Percentiles rank a stretch among this genome's conserved stretches.
Evolutionary conservation across 2,888 invertebrate species (phyloP).

Genomic region (Beris morrisii): DNA sequence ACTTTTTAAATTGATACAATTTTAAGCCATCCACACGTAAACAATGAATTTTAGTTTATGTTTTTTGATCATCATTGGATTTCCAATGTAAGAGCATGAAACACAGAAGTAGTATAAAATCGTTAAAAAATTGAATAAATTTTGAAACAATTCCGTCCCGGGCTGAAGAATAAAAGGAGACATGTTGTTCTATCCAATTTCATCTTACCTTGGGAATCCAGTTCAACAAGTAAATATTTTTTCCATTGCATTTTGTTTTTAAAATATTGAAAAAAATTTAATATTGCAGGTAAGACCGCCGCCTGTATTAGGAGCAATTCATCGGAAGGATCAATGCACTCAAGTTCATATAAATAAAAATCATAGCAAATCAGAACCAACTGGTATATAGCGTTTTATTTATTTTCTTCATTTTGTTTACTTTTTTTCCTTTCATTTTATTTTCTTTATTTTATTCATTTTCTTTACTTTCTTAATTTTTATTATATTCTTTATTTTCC

Average conservation of each 20-base stretch:
- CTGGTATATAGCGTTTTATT: neutral
- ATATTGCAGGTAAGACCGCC: constrained; percentile 13
- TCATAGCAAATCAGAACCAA: neutral
- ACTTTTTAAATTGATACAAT: too few species aligned
- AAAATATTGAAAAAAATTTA: constrained; percentile 10
- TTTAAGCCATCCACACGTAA: too few species aligned
- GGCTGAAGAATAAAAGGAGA: neutral
- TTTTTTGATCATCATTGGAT: constrained; percentile 32
- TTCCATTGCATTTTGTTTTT: neutral
- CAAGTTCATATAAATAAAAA: constrained; percentile 9
- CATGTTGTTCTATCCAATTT: neutral
- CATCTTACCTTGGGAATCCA: constrained; percentile 37
- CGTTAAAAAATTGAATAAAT: neutral
- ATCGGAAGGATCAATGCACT: constrained; percentile 19
- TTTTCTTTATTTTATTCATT: too few species aligned
- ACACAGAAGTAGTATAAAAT: neutral
- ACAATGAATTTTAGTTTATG: neutral
- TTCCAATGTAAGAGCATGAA: constrained; percentile 33
- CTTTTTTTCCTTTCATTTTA: too few species aligned
- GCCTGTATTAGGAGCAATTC: neutral
- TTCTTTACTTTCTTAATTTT: too few species aligned
- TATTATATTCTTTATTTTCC: too few species aligned
- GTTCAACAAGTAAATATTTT: constrained; percentile 16
- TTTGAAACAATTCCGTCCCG: constrained; percentile 1
- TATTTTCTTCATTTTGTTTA: too few species aligned